Percentiles rank a stretch among this genome's conserved stretches.
Conservation (phyloP, 2,888 invertebrate genomes). For the Fragum sueziense region DNA sequence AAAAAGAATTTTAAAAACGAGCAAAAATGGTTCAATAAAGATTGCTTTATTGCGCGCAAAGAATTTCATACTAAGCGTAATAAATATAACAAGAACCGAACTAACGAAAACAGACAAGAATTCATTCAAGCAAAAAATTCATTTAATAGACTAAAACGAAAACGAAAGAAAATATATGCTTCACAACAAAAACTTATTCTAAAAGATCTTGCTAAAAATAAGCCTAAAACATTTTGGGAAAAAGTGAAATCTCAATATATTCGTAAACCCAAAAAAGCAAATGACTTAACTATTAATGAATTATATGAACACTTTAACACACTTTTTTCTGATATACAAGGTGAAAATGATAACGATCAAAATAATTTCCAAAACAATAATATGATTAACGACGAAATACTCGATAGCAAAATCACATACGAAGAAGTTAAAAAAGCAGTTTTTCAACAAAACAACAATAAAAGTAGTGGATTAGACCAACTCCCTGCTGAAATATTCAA, state of each 20-base stretch:
- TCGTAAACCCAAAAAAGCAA: no score
- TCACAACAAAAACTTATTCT: neutral
- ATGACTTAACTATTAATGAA: neutral
- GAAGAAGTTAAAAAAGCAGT: no score
- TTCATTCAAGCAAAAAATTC: neutral
- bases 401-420: no score
- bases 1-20: neutral
- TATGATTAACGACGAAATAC: no score
- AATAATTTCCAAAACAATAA: no score
- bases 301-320: neutral
- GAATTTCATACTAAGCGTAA: neutral
- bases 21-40: slow-evolving; percentile 1
- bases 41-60: neutral
- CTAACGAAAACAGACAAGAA: neutral
- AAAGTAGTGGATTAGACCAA: no score
- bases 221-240: no score
- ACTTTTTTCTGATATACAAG: neutral
- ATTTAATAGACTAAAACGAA: neutral
- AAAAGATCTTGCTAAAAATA: neutral
- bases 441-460: no score
- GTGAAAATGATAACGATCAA: neutral
- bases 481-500: no score
- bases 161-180: neutral
- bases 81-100: neutral
- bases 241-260: no score